Evolutionary conservation across 2,113 vertebrate genomes (phyloP).

Genomic region (Sturnus vulgaris): DNA sequence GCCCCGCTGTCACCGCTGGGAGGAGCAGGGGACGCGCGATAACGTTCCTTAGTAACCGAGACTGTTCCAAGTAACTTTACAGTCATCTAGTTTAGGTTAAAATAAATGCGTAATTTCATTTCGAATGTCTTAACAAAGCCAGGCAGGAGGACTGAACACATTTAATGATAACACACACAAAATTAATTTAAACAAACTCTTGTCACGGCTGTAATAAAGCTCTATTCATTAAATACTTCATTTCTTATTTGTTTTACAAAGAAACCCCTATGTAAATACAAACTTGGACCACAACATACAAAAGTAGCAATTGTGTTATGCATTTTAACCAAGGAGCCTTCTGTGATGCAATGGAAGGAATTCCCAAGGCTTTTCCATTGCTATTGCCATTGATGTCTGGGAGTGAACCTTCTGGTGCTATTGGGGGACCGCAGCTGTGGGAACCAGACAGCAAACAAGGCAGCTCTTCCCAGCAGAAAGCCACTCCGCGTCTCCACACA

Average conservation of each 20-base stretch:
- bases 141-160: accelerated
- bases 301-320: accelerated
- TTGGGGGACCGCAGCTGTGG: not conserved
- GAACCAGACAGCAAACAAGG: accelerated
- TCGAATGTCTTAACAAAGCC: not conserved
- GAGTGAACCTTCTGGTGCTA: not conserved
- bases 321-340: not conserved
- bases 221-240: accelerated
- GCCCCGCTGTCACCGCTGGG: accelerated
- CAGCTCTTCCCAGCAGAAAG: not conserved
- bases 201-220: not conserved
- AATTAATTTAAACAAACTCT: not conserved
- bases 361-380: not conserved
- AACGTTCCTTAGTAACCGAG: accelerated
- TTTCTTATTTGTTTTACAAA: not conserved
- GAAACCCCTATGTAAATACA: not conserved
- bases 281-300: not conserved
- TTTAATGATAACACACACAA: accelerated
- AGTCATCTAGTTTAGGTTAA: accelerated
- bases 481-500: accelerated
- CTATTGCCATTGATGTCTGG: accelerated
- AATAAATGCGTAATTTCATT: not conserved
- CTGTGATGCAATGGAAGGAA: not conserved
- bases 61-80: accelerated
- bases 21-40: accelerated